A percentile compares a stretch with the other conserved stretches of the same genome.
Evolutionary conservation across 1,140 invertebrate species (phyloP).

Genomic region (Drosophila rufa): DNA sequence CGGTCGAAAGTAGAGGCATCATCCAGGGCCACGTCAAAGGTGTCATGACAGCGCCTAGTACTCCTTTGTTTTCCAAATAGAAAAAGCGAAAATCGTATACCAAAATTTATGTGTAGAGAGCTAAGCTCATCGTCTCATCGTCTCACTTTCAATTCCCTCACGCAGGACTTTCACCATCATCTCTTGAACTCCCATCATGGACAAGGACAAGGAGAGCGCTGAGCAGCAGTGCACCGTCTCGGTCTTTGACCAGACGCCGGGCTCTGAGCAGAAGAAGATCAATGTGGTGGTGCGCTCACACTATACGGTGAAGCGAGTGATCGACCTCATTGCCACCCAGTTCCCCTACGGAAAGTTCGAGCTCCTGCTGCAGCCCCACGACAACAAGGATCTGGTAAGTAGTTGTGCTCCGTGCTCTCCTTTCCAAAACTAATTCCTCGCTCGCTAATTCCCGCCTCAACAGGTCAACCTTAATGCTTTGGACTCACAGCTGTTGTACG

Average conservation of each 20-base stretch:
- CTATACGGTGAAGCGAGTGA: slow-evolving; percentile 85
- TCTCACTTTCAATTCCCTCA: slow-evolving; percentile 1
- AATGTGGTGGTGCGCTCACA: slow-evolving; percentile 86
- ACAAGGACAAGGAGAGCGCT: slow-evolving; percentile 73
- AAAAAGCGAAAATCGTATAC: neutral
- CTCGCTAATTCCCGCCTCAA: neutral
- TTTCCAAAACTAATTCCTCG: neutral
- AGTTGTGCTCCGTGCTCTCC: neutral
- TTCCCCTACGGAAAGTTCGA: slow-evolving; percentile 86
- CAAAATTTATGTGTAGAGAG: slow-evolving; percentile 37
- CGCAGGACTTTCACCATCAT: slow-evolving; percentile 38
- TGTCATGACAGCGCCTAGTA: slow-evolving; percentile 10
- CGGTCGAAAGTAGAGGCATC: no score
- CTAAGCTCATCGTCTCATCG: slow-evolving; percentile 27
- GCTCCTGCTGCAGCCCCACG: slow-evolving; percentile 84
- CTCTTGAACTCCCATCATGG: slow-evolving; percentile 65
- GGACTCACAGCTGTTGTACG: slow-evolving; percentile 56
- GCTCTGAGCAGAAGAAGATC: slow-evolving; percentile 83
- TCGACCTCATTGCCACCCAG: slow-evolving; percentile 86
- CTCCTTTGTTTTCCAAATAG: slow-evolving; percentile 3
- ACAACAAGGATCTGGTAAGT: slow-evolving; percentile 70
- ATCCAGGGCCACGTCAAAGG: slow-evolving; percentile 20
- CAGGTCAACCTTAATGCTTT: slow-evolving; percentile 74
- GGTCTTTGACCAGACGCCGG: slow-evolving; percentile 86
- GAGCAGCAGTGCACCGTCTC: slow-evolving; percentile 86